Evolutionary conservation across 2,888 invertebrate genomes (phyloP).

Genomic region (Litoditis marina): DNA sequence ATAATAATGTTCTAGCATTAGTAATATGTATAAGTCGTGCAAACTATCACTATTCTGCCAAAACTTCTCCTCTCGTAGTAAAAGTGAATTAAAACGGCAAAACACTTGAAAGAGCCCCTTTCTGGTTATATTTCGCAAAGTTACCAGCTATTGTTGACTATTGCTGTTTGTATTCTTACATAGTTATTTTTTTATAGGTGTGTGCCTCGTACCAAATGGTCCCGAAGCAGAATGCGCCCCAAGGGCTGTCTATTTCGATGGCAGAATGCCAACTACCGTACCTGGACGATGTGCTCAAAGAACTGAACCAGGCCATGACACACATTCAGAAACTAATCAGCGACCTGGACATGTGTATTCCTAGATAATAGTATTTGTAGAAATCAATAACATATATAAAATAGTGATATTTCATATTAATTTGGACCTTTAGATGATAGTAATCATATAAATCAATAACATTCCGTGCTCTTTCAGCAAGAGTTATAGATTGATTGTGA

Average conservation of each 20-base stretch:
- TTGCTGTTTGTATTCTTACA: neutral
- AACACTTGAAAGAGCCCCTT: no score
- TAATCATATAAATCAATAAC: no score
- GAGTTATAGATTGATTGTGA: no score
- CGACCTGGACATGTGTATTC: slow-evolving; percentile 14
- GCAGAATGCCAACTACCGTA: slow-evolving; percentile 49
- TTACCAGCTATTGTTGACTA: neutral
- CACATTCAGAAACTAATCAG: slow-evolving; percentile 25
- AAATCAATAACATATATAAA: neutral
- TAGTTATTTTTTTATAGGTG: slow-evolving; percentile 23
- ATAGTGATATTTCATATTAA: no score
- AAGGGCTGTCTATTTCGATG: slow-evolving; percentile 46
- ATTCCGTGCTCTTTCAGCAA: no score
- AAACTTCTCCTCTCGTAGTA: no score
- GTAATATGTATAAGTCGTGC: no score
- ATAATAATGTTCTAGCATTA: no score
- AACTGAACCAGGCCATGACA: slow-evolving; percentile 26
- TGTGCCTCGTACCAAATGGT: slow-evolving; percentile 55
- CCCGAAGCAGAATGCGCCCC: slow-evolving; percentile 33
- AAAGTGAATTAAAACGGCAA: no score
- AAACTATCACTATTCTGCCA: no score
- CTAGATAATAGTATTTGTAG: neutral
- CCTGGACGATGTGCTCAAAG: slow-evolving; percentile 41
- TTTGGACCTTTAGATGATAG: no score
- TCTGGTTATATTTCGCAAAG: no score